These are phyloP conservation scores for Liparis tanakae DNA, from an alignment of 2,797 vertebrate species.

Conservation along the genomic window DNA sequence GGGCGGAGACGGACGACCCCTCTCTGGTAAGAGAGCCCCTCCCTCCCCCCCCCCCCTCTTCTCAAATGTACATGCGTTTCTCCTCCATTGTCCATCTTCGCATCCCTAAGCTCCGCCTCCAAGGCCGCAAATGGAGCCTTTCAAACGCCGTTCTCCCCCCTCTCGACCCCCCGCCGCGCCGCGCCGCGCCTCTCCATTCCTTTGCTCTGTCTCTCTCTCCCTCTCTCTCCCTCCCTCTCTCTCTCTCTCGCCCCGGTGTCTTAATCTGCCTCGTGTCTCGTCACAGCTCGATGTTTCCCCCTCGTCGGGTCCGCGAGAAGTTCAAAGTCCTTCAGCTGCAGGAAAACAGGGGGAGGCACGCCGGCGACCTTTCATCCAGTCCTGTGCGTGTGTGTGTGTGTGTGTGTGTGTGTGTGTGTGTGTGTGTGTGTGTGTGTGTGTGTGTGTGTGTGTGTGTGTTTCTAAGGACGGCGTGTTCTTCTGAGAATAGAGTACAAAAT, in stretches of 20 bases:
- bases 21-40: slow-evolving; percentile 91
- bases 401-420: slow-evolving; percentile 5
- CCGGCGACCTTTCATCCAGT: slow-evolving; percentile 53
- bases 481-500: slow-evolving; percentile 5
- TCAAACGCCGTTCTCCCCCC: slow-evolving; percentile 36
- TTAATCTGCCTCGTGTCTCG: slow-evolving; percentile 46
- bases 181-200: slow-evolving; percentile 7
- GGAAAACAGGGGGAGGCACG: slow-evolving; percentile 42
- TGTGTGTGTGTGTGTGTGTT: background rate
- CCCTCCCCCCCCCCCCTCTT: background rate
- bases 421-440: slow-evolving; percentile 20
- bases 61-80: slow-evolving; percentile 8
- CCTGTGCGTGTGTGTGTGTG: background rate
- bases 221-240: background rate
- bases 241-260: slow-evolving; percentile 1
- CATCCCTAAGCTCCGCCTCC: slow-evolving; percentile 35
- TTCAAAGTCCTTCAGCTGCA: slow-evolving; percentile 63
- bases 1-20: slow-evolving; percentile 90
- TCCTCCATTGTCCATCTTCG: background rate
- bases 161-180: background rate
- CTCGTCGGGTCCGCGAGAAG: slow-evolving; percentile 33
- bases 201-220: slow-evolving; percentile 6
- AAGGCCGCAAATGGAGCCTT: slow-evolving; percentile 38
- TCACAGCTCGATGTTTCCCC: slow-evolving; percentile 59
- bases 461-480: slow-evolving; percentile 6